Evolutionary conservation across 2,888 invertebrate genomes (phyloP), one percentile per base, ranked within the genome.

Genomic region (Hylaea fasciaria): DNA sequence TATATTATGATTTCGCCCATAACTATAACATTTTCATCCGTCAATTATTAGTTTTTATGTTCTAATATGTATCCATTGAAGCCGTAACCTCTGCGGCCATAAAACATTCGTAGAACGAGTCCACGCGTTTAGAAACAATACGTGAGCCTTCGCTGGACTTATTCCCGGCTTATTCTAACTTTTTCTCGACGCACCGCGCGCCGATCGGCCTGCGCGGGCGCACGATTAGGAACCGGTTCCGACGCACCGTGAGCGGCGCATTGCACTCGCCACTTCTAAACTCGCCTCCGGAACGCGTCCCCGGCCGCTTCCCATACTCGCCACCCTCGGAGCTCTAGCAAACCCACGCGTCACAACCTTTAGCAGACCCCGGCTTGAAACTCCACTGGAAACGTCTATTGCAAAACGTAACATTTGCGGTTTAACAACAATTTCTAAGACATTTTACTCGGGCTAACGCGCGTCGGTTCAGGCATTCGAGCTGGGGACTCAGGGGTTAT

Each of bases 151-250:
- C 75, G 76, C 72, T 80, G 83, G 80, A 85, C 78, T 83, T 83
- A 85, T 85, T 86, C 83, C 80, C 82, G 80, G 84, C 78, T 83
- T 83, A 84, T 85, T 86, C 83, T 81, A 85, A 88, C 76, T 88
- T 90, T 89, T 89, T 87, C 83, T 78, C 74, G 69, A 70, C 70
- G 63, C 73, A 64, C 64, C 68, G 68, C 71, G 75, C 70, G 76
- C 64, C 82, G 87, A 86, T 82, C 82, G 84, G 79, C 76, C 74
- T 80, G 81, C 74, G 85, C 83, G 80, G 80, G 81, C 74, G 85
- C 83, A 79, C 90, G 87, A 89, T 91, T 91, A 91, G 89, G 66
- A 90, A 91, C 91, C 88, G 87, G 91, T 91, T 80, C 66, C 65
- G 58, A 62, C 68, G 73, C 76, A 77, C 78, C 82, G 79, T 70